Percentiles rank a stretch among this genome's conserved stretches.
Conservation (phyloP, 2,113 vertebrate species). For the Indicator indicator region DNA sequence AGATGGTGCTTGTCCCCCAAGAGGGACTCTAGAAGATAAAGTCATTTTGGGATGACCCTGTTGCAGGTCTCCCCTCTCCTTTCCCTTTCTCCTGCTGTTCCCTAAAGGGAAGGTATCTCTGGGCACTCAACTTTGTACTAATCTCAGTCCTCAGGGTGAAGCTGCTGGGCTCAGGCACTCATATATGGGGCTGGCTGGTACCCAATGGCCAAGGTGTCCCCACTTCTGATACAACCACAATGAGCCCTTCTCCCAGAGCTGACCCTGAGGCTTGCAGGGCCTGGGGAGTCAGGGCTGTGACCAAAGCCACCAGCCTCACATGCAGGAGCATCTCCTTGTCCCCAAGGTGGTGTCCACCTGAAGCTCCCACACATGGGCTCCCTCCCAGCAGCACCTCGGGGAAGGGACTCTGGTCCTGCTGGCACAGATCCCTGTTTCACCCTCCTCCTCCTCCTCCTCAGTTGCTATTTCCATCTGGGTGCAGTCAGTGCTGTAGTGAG, state of each 20-base stretch:
- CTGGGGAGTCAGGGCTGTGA: neutral
- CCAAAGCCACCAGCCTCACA: neutral
- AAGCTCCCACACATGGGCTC: neutral
- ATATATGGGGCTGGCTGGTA: neutral
- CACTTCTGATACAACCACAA: neutral
- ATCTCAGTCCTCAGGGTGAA: neutral
- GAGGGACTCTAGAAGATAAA: neutral
- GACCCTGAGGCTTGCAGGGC: neutral
- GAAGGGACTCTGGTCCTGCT: neutral
- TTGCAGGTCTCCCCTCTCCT: neutral
- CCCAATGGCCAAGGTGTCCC: neutral
- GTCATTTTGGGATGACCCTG: neutral
- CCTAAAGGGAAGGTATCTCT: neutral
- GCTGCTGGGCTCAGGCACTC: neutral
- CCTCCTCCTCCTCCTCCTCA: neutral
- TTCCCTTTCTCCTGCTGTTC: neutral
- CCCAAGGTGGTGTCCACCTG: neutral
- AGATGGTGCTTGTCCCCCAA: neutral
- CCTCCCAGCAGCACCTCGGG: neutral
- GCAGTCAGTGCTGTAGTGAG: neutral
- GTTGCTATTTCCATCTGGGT: neutral
- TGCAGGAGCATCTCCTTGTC: neutral
- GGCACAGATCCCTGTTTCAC: neutral
- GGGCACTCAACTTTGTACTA: neutral
- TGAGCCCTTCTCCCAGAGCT: neutral